Conservation (phyloP, 2,113 vertebrate genomes). For the Pollimyrus isidori region DNA sequence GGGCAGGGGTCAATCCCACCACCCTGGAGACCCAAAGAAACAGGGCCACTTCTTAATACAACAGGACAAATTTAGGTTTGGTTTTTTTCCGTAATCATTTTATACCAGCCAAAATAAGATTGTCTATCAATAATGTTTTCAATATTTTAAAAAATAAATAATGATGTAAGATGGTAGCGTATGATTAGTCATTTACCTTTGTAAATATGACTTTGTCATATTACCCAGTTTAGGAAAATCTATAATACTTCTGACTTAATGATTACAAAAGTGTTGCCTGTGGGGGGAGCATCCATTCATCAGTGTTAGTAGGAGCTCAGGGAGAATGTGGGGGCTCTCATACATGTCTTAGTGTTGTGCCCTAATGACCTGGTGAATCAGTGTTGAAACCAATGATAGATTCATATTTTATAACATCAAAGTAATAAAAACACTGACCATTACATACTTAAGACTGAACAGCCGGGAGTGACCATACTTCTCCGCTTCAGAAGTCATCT, state of each 20-base stretch:
- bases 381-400: not conserved
- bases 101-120: not conserved
- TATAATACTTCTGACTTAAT: not conserved
- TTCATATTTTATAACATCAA: not conserved
- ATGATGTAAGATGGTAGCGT: not conserved
- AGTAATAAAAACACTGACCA: not conserved
- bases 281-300: not conserved
- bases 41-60: not conserved
- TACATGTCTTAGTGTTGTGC: not conserved
- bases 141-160: not conserved
- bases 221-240: not conserved
- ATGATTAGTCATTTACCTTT: not conserved
- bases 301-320: not conserved
- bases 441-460: not conserved
- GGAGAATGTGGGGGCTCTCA: not conserved
- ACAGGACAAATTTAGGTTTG: not conserved
- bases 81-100: not conserved
- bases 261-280: not conserved
- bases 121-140: not conserved
- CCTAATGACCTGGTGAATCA: not conserved
- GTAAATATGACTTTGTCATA: not conserved
- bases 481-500: not conserved
- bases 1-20: not conserved
- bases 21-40: not conserved
- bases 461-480: not conserved